A percentile compares a stretch with the other conserved stretches of the same genome.
phyloP scores from a whole-genome alignment of 2,113 vertebrate species.

The Mobula hypostoma region DNA sequence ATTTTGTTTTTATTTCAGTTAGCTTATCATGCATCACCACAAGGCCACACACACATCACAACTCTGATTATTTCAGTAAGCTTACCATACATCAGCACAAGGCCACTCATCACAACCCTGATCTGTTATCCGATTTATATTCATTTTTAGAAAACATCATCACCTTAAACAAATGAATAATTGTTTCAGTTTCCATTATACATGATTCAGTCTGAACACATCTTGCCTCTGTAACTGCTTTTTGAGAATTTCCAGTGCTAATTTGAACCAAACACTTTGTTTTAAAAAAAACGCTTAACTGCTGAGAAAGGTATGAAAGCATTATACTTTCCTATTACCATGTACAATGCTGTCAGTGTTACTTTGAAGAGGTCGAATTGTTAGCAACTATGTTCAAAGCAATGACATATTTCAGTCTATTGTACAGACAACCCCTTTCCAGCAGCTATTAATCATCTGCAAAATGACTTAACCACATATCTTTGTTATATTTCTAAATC shows the following conservation, averaged over 20 bases:
- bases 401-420: slow-evolving; percentile 24
- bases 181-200: background rate
- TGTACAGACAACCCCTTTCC: background rate
- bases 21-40: background rate
- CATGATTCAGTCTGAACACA: background rate
- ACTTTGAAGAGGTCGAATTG: slow-evolving; percentile 21
- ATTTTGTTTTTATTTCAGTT: background rate
- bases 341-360: background rate
- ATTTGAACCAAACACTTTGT: slow-evolving; percentile 9
- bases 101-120: background rate
- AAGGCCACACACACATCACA: background rate
- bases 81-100: background rate
- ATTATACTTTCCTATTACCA: background rate
- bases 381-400: background rate
- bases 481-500: slow-evolving; percentile 12
- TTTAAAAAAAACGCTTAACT: background rate
- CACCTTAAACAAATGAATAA: background rate
- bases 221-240: background rate
- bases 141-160: background rate
- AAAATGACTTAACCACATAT: slow-evolving; percentile 25
- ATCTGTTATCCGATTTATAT: background rate
- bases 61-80: background rate
- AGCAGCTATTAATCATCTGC: slow-evolving; percentile 12
- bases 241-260: background rate
- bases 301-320: background rate